phyloP scores from a whole-genome alignment of 2,113 vertebrate species.

The Turdus rufiventris region DNA sequence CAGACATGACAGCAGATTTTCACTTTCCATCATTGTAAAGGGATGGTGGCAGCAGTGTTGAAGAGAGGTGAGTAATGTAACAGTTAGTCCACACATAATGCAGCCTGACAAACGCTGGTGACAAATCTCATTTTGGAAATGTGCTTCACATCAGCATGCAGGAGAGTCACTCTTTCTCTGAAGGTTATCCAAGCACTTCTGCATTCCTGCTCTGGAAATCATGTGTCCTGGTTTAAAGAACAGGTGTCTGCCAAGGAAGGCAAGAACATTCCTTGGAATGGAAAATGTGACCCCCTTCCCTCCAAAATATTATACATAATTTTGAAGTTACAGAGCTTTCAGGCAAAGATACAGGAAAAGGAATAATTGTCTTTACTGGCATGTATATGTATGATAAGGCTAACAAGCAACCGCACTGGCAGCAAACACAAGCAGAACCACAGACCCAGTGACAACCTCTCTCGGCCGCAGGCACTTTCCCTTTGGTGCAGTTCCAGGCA shows the following conservation, averaged over 20 bases:
- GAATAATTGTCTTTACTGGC: background rate
- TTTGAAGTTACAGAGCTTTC: fast-evolving
- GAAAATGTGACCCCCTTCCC: background rate
- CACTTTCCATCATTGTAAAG: constrained; percentile 26
- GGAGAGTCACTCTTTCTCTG: background rate
- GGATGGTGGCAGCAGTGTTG: background rate
- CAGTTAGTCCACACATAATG: constrained; percentile 19
- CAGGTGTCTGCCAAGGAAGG: background rate
- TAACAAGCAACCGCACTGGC: fast-evolving
- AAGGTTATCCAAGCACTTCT: background rate
- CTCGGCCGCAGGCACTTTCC: fast-evolving
- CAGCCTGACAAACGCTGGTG: background rate
- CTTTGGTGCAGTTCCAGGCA: fast-evolving
- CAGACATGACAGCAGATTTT: constrained; percentile 22
- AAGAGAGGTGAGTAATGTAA: constrained; percentile 11
- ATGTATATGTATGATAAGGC: no score
- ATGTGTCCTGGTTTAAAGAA: background rate
- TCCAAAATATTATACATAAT: background rate
- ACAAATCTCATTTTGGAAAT: background rate
- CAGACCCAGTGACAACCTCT: fast-evolving
- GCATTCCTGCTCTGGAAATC: background rate
- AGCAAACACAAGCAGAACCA: background rate
- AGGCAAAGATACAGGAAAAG: background rate
- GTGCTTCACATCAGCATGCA: background rate
- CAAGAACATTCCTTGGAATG: fast-evolving